These are phyloP conservation scores for Pristionchus japonicus DNA, from an alignment of 2,888 invertebrate species.

Conservation along the genomic window DNA sequence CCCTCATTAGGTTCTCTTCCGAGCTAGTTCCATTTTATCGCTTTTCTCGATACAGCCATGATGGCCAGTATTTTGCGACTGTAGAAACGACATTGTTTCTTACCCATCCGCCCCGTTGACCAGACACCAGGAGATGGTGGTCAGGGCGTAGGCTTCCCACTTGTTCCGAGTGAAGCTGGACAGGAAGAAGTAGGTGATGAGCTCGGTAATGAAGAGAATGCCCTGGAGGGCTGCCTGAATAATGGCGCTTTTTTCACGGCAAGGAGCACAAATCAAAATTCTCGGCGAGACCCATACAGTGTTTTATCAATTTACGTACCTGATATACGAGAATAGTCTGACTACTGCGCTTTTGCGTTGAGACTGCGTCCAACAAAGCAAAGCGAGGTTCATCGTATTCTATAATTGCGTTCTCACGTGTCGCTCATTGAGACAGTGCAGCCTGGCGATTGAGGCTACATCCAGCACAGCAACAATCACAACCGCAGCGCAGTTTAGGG, in stretches of 20 bases:
- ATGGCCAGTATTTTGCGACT: no score
- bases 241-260: not conserved
- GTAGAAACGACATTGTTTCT: not conserved
- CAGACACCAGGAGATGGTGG: slow-evolving; percentile 51
- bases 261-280: no score
- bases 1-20: no score
- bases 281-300: no score
- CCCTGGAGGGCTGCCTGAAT: slow-evolving; percentile 51
- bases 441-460: not conserved
- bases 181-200: slow-evolving; percentile 53
- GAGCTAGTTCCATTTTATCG: no score
- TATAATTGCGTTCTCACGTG: not conserved
- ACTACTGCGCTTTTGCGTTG: not conserved
- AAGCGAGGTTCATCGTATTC: not conserved
- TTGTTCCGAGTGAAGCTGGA: slow-evolving; percentile 41
- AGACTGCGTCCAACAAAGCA: not conserved
- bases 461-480: not conserved
- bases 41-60: not conserved
- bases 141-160: slow-evolving; percentile 49
- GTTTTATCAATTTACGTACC: no score
- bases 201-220: slow-evolving; percentile 52
- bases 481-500: not conserved
- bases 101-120: slow-evolving; percentile 53
- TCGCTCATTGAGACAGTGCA: not conserved
- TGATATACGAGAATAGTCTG: not conserved